Conservation (phyloP, 2,113 vertebrate species). For the Indicator indicator region DNA sequence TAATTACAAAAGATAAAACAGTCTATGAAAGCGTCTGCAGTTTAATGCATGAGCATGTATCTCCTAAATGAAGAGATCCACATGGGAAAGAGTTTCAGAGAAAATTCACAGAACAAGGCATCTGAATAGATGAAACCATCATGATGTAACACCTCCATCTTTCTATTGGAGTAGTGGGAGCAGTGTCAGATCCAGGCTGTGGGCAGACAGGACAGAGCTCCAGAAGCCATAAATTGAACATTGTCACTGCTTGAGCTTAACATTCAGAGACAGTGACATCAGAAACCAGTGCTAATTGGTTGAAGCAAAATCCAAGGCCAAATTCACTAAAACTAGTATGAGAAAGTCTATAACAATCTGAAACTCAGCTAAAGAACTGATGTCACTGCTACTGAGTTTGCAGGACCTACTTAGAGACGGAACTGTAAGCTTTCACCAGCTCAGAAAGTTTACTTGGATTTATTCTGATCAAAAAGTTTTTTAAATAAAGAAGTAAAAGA, state of each 20-base stretch:
- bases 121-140: accelerated
- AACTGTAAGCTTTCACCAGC: not conserved
- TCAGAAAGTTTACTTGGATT: not conserved
- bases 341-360: not conserved
- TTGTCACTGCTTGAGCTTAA: not conserved
- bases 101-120: not conserved
- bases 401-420: not conserved
- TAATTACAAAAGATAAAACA: not conserved
- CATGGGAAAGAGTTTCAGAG: not conserved
- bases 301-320: accelerated
- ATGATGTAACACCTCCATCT: not conserved
- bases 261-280: not conserved
- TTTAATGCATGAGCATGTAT: too few species aligned
- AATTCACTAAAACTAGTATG: not conserved
- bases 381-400: not conserved
- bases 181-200: not conserved
- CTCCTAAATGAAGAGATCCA: not conserved
- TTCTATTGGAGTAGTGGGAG: not conserved
- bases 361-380: not conserved
- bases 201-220: not conserved
- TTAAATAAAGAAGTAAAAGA: not conserved
- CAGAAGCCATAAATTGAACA: not conserved
- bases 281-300: not conserved
- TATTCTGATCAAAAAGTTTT: not conserved
- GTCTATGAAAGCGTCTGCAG: not conserved